phyloP scores from a whole-genome alignment of 2,797 vertebrate species.

The Falco naumanni region DNA sequence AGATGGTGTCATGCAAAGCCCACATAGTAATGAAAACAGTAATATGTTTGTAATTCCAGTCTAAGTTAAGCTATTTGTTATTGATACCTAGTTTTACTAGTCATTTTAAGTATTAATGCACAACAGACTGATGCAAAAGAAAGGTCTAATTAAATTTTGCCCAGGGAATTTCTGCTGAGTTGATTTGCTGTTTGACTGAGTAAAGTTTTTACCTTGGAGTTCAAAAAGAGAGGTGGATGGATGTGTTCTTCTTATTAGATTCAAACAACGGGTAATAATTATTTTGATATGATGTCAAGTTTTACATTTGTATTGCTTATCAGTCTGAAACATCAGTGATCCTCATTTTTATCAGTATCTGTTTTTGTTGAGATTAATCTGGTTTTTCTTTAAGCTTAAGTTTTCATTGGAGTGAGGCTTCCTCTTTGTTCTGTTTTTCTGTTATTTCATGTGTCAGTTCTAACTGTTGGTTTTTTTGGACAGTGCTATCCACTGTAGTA shows the following conservation, averaged over 20 bases:
- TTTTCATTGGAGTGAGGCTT: neutral
- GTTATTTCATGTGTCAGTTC: neutral
- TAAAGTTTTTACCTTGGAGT: neutral
- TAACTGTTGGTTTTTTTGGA: neutral
- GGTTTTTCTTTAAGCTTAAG: neutral
- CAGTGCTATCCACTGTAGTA: neutral
- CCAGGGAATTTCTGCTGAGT: neutral
- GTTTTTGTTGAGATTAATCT: neutral
- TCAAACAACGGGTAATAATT: neutral
- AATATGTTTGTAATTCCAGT: neutral
- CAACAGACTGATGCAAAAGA: neutral
- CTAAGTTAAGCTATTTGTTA: neutral
- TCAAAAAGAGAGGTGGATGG: neutral
- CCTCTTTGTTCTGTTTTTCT: neutral
- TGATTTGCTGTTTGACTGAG: neutral
- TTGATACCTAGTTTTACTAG: neutral
- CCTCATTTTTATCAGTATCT: neutral
- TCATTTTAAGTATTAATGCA: neutral
- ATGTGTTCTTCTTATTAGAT: neutral
- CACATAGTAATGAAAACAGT: neutral
- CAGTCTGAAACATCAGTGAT: neutral
- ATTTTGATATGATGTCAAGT: neutral
- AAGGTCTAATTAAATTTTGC: neutral
- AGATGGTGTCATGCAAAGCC: neutral
- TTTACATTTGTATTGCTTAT: neutral